Conservation (phyloP, 2,797 vertebrate genomes). For the Rhabdophis nuchalis region DNA sequence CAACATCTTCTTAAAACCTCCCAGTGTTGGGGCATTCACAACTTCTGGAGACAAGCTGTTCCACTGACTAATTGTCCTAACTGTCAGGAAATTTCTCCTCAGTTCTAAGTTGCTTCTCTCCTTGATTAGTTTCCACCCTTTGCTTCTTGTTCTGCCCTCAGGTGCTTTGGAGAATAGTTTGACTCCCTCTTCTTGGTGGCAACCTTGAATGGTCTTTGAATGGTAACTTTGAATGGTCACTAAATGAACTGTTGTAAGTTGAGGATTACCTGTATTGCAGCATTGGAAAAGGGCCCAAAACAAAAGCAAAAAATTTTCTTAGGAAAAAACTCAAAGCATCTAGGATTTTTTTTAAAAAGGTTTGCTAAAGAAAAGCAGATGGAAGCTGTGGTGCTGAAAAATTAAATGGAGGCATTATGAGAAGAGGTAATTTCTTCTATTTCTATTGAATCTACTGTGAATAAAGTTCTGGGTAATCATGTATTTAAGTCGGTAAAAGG, state of each 20-base stretch:
- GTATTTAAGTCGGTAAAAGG: not conserved
- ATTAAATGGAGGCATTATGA: not conserved
- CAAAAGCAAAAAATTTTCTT: not conserved
- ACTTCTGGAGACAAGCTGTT: no score
- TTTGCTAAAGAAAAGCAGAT: not conserved
- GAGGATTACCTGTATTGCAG: not conserved
- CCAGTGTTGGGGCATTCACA: no score
- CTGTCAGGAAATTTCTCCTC: no score
- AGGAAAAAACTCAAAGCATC: not conserved
- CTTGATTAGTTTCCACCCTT: no score
- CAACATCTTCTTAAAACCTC: no score
- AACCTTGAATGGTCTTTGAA: no score
- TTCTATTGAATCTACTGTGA: not conserved
- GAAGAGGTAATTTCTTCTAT: not conserved
- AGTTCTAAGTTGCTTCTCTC: no score
- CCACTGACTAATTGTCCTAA: no score
- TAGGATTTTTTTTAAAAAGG: not conserved
- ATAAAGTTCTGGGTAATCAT: not conserved
- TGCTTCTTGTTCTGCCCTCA: no score
- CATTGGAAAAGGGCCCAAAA: not conserved
- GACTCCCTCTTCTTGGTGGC: no score
- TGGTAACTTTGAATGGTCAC: not conserved
- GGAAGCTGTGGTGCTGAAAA: not conserved
- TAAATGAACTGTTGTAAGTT: not conserved
- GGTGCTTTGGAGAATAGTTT: no score